phyloP scores from a whole-genome alignment of 1,140 invertebrate species.

The Lethrus apterus region DNA sequence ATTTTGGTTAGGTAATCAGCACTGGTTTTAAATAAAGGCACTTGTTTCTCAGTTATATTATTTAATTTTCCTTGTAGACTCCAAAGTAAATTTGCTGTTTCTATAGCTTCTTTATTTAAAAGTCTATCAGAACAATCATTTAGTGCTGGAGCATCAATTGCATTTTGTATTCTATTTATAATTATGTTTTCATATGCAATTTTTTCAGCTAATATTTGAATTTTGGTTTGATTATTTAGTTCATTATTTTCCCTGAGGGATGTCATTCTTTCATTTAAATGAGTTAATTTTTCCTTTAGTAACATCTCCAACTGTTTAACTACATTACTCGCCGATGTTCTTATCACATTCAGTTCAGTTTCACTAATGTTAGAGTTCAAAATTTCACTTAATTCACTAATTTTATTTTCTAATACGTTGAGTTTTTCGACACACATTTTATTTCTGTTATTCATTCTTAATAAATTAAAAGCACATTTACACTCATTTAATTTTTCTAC shows the following conservation, averaged over 20 bases:
- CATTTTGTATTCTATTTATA: constrained; percentile 42
- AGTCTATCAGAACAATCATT: constrained; percentile 49
- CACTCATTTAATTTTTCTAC: constrained; percentile 36
- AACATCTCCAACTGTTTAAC: constrained; percentile 58
- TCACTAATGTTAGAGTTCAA: constrained; percentile 43
- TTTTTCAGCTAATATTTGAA: constrained; percentile 65
- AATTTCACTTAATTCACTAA: constrained; percentile 50
- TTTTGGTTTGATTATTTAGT: constrained; percentile 55
- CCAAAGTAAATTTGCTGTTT: constrained; percentile 66
- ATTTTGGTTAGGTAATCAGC: constrained; percentile 59
- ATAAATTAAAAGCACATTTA: constrained; percentile 23
- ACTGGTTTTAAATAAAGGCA: constrained; percentile 35
- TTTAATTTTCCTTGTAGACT: constrained; percentile 58
- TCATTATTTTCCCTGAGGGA: constrained; percentile 52
- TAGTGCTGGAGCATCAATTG: constrained; percentile 39
- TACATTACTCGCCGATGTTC: constrained; percentile 52
- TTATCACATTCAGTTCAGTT: constrained; percentile 41
- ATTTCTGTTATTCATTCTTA: constrained; percentile 24
- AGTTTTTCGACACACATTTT: constrained; percentile 35
- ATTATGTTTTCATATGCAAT: constrained; percentile 68
- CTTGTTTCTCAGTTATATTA: constrained; percentile 47
- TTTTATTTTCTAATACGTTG: constrained; percentile 50
- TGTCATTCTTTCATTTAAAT: constrained; percentile 55
- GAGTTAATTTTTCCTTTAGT: constrained; percentile 55
- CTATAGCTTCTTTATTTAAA: constrained; percentile 54